phyloP scores from a whole-genome alignment of 2,797 vertebrate species.

The Pitangus sulphuratus region DNA sequence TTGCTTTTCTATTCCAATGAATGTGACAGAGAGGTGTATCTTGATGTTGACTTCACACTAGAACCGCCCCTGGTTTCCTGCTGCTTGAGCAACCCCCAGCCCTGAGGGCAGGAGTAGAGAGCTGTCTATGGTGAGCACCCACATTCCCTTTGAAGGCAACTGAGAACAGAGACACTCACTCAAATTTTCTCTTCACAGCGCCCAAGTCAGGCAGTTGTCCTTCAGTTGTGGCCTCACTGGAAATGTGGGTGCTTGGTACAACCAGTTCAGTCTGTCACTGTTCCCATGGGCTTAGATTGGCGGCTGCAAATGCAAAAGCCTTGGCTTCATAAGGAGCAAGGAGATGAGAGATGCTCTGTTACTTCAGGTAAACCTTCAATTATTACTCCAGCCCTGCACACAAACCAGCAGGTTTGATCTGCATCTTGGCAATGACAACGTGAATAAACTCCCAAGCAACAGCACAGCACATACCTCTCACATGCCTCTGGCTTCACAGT shows the following conservation, averaged over 20 bases:
- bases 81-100: background rate
- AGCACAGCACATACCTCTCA: fast-evolving
- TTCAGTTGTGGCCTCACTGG: background rate
- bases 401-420: background rate
- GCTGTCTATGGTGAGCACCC: background rate
- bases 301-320: background rate
- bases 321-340: background rate
- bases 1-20: background rate
- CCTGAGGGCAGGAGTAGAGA: background rate
- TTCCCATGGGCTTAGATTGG: fast-evolving
- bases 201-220: background rate
- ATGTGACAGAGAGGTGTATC: background rate
- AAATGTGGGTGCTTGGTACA: background rate
- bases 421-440: background rate
- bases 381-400: background rate
- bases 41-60: background rate
- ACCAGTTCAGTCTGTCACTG: background rate
- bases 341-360: background rate
- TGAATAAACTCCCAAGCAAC: background rate
- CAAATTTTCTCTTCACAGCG: background rate
- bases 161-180: background rate
- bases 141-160: background rate
- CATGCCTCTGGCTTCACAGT: background rate
- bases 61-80: background rate
- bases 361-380: background rate